Base-by-base conservation (phyloP, 1,140 invertebrate genomes). In the Drosophila malerkotliana region DNA sequence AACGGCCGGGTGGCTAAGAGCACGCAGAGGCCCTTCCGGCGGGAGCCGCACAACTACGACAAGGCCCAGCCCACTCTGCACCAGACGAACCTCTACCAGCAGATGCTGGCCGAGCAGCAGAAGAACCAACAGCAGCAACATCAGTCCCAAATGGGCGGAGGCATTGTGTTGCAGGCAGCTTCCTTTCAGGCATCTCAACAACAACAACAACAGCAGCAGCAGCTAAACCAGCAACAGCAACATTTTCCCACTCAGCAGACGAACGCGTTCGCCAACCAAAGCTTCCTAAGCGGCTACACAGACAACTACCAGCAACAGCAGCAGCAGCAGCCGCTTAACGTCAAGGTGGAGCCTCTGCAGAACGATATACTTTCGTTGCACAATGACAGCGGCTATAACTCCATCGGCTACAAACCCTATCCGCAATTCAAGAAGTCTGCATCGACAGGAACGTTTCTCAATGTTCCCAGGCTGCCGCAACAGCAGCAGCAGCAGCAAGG, bases 21-120 rank as follows among this genome's bases (percentile, higher is more conserved):
- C 34, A 84, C 82, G 1, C 87, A 89, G 59, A 64, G 90, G 10
- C 79, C 81, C 1, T 90, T 91, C 28, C 74, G 88, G 4, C 79
- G 91, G 1, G 90, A 91, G 67, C 90, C 91, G 4, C 91, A 92
- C 32, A 92, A 92, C 60, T 92, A 92, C 60, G 91, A 92, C 74
- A 92, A 92, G 77, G 80, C 85, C 5, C 87, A 90, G 72, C 91
- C 91, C 12, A 92, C 91, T n/a, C 26, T 83, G 39, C 91, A 92
- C 47, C 91, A 92, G 76, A 92, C 91, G 1, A 87, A 60, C 14
- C 67, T 92, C 12, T 92, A 92, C 72, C 90, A 92, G 49, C 91
- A 92, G 60, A 90, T 92, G 85, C 49, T 92, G 37, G 90, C 91
- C 15, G 91, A 92, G 55, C 80, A 90, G 30, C 91, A 92, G 10